Conservation (phyloP, 1,140 invertebrate genomes). For the Listronotus oregonensis region DNA sequence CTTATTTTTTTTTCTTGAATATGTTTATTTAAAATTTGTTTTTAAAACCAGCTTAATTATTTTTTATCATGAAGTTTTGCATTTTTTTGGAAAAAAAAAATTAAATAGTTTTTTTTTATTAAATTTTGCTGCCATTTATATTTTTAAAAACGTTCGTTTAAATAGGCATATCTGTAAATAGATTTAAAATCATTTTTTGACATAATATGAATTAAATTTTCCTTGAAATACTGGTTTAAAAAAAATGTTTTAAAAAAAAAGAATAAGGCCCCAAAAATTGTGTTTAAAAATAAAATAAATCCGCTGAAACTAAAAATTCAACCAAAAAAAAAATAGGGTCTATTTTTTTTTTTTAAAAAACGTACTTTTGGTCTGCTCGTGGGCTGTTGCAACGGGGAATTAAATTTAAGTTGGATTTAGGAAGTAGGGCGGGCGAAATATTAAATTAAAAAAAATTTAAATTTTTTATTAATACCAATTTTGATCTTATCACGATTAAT, state of each 20-base stretch:
- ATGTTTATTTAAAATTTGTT: too few relatives aligned
- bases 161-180: too few relatives aligned
- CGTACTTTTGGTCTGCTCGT: conserved; percentile 72
- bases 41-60: too few relatives aligned
- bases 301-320: conserved; percentile 11
- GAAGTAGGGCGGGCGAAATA: conserved; percentile 94
- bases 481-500: conserved; percentile 26
- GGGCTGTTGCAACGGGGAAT: conserved; percentile 84
- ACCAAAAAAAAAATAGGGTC: conserved; percentile 21
- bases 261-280: not conserved
- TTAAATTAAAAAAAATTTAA: conserved; percentile 45
- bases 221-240: too few relatives aligned
- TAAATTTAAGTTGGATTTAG: conserved; percentile 91
- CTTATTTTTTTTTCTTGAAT: conserved; percentile 6
- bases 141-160: too few relatives aligned
- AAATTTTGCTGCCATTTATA: too few relatives aligned
- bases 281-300: conserved; percentile 15
- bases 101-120: too few relatives aligned
- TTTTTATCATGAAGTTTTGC: too few relatives aligned
- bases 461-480: conserved; percentile 13
- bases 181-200: too few relatives aligned
- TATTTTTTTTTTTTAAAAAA: conserved; percentile 47
- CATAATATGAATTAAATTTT: too few relatives aligned
- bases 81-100: too few relatives aligned
- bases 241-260: conserved; percentile 7